Evolutionary conservation across 2,797 vertebrate genomes (phyloP).

Genomic region (Ammospiza maritima): DNA sequence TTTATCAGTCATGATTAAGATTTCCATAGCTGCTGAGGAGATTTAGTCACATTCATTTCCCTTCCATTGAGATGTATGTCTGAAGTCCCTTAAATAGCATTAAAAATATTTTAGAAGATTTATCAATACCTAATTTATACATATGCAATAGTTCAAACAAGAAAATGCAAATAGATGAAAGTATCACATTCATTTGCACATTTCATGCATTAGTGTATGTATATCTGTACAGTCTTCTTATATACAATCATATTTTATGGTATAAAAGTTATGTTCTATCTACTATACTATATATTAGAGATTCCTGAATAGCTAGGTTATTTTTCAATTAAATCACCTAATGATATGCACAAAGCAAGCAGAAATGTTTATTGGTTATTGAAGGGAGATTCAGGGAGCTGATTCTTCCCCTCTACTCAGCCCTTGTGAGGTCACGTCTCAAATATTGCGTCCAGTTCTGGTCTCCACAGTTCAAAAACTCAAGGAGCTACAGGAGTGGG

Average conservation of each 20-base stretch:
- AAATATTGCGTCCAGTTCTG: rapidly evolving
- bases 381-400: neutral
- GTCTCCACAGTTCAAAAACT: neutral
- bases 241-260: neutral
- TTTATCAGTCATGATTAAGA: neutral
- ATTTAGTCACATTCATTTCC: neutral
- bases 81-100: neutral
- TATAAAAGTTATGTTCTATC: neutral
- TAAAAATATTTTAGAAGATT: neutral
- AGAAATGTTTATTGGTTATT: neutral
- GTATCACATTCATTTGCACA: neutral
- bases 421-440: neutral
- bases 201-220: rapidly evolving
- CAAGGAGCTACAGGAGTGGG: neutral
- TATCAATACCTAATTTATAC: rapidly evolving
- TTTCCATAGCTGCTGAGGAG: slow-evolving; percentile 6
- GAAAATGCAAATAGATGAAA: neutral
- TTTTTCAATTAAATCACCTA: neutral
- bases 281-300: neutral
- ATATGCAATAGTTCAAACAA: neutral
- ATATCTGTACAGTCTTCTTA: neutral
- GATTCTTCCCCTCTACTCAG: neutral
- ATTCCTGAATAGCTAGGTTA: neutral
- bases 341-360: neutral
- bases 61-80: neutral